Evolutionary conservation across 2,888 invertebrate genomes (phyloP).

Genomic region (Scrobipalpa costella): DNA sequence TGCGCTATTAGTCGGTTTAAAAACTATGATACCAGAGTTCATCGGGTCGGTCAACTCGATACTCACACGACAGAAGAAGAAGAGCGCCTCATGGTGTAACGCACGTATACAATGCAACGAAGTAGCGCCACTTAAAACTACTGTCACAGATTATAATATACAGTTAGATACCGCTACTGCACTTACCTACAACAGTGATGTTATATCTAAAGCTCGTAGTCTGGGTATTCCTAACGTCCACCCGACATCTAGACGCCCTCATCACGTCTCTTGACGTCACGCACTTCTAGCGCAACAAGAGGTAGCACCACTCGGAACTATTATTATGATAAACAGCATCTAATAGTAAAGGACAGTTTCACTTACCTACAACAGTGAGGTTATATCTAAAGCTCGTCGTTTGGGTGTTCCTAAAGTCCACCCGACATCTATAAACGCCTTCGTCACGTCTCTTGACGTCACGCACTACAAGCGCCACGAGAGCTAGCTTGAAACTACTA

Average conservation of each 20-base stretch:
- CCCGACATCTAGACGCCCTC: constrained; percentile 94
- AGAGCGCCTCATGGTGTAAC: no score
- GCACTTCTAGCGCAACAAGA: constrained; percentile 84
- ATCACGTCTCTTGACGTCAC: constrained; percentile 92
- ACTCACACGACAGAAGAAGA: no score
- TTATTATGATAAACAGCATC: no score
- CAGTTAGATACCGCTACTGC: constrained; percentile 5
- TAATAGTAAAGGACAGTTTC: background rate
- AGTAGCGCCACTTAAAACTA: no score
- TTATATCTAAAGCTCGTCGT: constrained; percentile 94
- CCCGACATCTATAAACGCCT: constrained; percentile 93
- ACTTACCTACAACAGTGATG: constrained; percentile 93
- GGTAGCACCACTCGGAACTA: no score
- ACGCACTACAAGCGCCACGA: constrained; percentile 85
- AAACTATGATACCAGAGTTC: no score
- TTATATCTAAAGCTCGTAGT: constrained; percentile 94
- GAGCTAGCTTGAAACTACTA: no score
- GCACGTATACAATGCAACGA: constrained; percentile 85
- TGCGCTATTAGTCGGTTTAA: no score
- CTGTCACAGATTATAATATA: no score
- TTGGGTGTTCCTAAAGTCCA: constrained; percentile 94
- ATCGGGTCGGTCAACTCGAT: no score
- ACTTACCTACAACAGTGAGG: constrained; percentile 93
- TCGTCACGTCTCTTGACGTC: constrained; percentile 93
- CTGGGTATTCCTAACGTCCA: constrained; percentile 94